A percentile compares a stretch with the other conserved stretches of the same genome.
phyloP scores from a whole-genome alignment of 1,140 invertebrate species.

The Oreohelix idahoensis region DNA sequence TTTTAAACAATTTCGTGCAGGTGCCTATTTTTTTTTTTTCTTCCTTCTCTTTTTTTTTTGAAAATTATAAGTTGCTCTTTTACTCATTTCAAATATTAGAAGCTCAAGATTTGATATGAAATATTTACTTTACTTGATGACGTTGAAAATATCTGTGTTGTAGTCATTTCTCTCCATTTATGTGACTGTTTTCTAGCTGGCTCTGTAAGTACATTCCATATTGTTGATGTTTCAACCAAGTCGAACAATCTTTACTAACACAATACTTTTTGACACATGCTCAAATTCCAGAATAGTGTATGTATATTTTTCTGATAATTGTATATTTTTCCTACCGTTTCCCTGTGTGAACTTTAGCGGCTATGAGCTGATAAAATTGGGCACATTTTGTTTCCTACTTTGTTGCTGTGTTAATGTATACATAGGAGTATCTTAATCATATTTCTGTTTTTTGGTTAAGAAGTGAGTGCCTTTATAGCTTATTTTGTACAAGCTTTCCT shows the following conservation, averaged over 20 bases:
- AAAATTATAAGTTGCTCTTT: background rate
- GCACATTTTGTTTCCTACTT: background rate
- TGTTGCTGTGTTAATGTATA: background rate
- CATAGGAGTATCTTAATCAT: background rate
- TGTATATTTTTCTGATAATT: background rate
- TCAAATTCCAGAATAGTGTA: background rate
- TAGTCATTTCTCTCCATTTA: background rate
- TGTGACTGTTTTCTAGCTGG: background rate
- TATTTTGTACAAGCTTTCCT: background rate
- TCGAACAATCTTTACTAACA: background rate
- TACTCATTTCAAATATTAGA: background rate
- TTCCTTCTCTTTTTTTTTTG: background rate
- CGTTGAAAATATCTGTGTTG: background rate
- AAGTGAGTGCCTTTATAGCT: constrained; percentile 12
- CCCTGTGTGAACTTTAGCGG: background rate
- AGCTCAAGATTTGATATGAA: background rate
- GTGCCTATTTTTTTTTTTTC: background rate
- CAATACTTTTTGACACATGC: background rate
- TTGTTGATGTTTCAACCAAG: background rate
- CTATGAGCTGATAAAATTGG: background rate
- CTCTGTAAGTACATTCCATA: constrained; percentile 3
- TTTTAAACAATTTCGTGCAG: background rate
- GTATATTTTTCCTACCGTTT: background rate
- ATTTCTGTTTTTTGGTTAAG: background rate
- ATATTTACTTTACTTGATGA: background rate